Base-by-base conservation (phyloP, 2,113 vertebrate genomes). In the Phylloscopus trochiloides region DNA sequence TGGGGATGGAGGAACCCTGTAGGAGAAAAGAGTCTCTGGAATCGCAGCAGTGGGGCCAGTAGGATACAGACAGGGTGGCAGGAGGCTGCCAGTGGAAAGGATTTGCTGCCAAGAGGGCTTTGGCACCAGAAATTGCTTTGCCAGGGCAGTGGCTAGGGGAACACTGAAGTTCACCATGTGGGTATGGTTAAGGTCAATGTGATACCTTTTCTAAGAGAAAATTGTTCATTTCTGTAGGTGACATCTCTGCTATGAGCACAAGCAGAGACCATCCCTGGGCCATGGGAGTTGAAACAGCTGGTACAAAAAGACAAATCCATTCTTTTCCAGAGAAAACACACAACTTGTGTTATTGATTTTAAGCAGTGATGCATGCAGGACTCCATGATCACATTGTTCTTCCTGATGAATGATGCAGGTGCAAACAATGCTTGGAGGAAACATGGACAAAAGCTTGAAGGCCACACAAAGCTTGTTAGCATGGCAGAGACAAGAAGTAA, bases 161-260 rank as follows among this genome's bases (percentile, higher is more conserved):
- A 25, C 12, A 7, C 0, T 29, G 28, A 48, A 10, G 14, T 14
- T 70, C 51, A 43, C 2, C 3, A 15, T 2, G 0, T 19, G 29
- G 22, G 2, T 10, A 5, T 26, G 7, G 20, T 51, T 29, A 50
- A 24, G 25, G 32, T 36, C 47, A 6, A 0, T 16, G 11, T 42
- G 18, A 50, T 1, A 24, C 10, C 21, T 4, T 17, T 16, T 3
- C 32, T 1, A 32, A 68, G 45, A 1, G 13, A 45, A 58, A 76
- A 25, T 14, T 42, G 28, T 34, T 72, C 2, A 10, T 79, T 82
- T 58, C 43, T 58, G 7, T 40, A n/a, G 50, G 12, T 14, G 28
- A 31, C 26, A 14, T 6, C 52, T 66, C 47, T 73, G 50, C 43
- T 42, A 26, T 40, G 28, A 28, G 12, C 7, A 3, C 20, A 34